A percentile compares a stretch with the other conserved stretches of the same genome.
Conservation (phyloP, 2,113 vertebrate genomes). For the Formicarius rufipectus region DNA sequence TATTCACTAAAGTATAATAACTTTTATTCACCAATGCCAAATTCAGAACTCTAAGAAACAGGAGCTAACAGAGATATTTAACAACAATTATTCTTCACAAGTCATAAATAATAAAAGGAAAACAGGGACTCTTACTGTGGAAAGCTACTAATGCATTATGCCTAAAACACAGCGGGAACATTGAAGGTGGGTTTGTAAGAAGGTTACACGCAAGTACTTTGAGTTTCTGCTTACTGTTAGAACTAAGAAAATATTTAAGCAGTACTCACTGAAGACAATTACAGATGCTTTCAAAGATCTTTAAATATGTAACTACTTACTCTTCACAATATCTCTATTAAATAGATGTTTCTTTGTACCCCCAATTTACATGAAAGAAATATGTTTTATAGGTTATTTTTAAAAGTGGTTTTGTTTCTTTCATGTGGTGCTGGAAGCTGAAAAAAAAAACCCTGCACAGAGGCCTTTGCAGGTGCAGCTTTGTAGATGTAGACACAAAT, state of each 20-base stretch:
- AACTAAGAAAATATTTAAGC: slow-evolving; percentile 19
- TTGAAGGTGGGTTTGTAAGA: neutral
- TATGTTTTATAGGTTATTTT: neutral
- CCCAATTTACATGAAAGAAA: neutral
- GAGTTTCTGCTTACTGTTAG: neutral
- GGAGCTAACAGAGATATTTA: neutral
- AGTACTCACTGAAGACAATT: neutral
- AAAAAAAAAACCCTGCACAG: neutral
- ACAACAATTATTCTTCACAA: neutral
- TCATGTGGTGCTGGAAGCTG: neutral
- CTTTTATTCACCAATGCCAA: neutral
- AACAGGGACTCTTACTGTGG: neutral
- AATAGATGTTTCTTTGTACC: neutral
- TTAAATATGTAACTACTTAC: slow-evolving; percentile 28
- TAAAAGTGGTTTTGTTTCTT: neutral
- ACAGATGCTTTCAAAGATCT: neutral
- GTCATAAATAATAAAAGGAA: neutral
- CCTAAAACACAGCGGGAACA: neutral
- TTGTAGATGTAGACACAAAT: slow-evolving; percentile 31
- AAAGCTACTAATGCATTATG: neutral
- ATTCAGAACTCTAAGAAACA: neutral
- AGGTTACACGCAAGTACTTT: neutral
- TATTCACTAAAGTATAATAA: neutral
- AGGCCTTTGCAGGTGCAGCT: slow-evolving; percentile 28
- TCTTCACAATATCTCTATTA: neutral